Evolutionary conservation across 2,888 invertebrate species (phyloP).

Genomic region (Strigamia transsilvanica): DNA sequence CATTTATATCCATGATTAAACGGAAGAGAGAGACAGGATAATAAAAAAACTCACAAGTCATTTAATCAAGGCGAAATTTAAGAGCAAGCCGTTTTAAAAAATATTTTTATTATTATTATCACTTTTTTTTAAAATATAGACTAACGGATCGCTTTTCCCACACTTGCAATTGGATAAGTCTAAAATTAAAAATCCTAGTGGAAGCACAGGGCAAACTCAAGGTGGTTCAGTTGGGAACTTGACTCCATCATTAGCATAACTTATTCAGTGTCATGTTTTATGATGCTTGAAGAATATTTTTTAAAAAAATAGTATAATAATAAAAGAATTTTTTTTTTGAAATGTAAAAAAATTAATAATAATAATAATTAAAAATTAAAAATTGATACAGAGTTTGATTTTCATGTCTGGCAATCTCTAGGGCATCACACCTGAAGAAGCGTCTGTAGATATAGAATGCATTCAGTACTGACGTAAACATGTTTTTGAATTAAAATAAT

Average conservation of each 20-base stretch:
- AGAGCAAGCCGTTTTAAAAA: background rate
- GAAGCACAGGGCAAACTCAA: conserved; percentile 15
- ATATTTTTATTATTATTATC: background rate
- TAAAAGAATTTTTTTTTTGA: background rate
- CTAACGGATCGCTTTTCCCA: conserved; percentile 46
- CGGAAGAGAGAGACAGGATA: conserved; percentile 16
- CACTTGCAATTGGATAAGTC: conserved; percentile 7
- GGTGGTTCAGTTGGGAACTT: conserved; percentile 39
- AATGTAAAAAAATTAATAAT: background rate
- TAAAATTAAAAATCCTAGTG: conserved; percentile 36
- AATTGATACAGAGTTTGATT: background rate
- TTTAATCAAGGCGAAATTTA: conserved; percentile 28
- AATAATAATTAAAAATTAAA: background rate
- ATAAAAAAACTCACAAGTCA: background rate
- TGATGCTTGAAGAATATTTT: conserved; percentile 26
- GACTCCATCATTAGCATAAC: conserved; percentile 35
- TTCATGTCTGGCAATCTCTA: background rate
- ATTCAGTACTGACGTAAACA: background rate
- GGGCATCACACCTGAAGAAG: background rate
- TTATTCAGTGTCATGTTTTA: conserved; percentile 32
- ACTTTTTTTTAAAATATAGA: background rate
- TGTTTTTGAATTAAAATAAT: background rate
- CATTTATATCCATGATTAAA: conserved; percentile 30
- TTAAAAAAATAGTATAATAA: background rate
- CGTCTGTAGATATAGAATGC: background rate